Evolutionary conservation across 2,888 invertebrate species (phyloP).

Genomic region (Adineta ricciae): DNA sequence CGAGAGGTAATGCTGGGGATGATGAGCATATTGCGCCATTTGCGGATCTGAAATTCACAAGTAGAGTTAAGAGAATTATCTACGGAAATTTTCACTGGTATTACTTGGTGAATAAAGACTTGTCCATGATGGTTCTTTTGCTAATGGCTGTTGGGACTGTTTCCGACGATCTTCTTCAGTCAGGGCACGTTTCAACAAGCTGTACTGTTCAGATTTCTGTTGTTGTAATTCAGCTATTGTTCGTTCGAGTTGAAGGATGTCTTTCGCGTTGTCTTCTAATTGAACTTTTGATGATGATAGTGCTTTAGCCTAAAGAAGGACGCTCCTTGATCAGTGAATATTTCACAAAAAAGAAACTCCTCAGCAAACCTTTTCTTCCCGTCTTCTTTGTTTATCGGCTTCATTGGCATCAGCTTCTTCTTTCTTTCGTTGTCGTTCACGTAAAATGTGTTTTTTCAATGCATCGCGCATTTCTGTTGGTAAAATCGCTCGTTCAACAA

Average conservation of each 20-base stretch:
- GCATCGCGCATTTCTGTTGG: constrained; percentile 2
- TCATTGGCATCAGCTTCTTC: neutral
- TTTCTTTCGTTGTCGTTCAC: constrained; percentile 19
- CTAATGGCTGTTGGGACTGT: constrained; percentile 1
- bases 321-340: too few relatives aligned
- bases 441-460: neutral
- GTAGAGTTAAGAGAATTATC: too few relatives aligned
- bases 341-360: too few relatives aligned
- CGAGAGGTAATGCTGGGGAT: neutral
- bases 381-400: constrained; percentile 19
- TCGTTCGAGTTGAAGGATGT: neutral
- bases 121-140: constrained; percentile 20
- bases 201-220: neutral
- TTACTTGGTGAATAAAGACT: constrained; percentile 20
- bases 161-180: constrained; percentile 14
- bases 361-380: constrained; percentile 16
- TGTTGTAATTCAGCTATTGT: neutral
- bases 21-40: neutral
- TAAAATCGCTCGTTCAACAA: constrained; percentile 4
- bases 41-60: neutral
- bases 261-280: constrained; percentile 3
- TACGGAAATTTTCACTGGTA: neutral
- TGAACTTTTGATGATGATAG: neutral
- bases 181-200: neutral
- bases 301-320: neutral